A percentile compares a stretch with the other conserved stretches of the same genome.
Conservation (phyloP, 2,797 vertebrate genomes). For the Ficedula albicollis region DNA sequence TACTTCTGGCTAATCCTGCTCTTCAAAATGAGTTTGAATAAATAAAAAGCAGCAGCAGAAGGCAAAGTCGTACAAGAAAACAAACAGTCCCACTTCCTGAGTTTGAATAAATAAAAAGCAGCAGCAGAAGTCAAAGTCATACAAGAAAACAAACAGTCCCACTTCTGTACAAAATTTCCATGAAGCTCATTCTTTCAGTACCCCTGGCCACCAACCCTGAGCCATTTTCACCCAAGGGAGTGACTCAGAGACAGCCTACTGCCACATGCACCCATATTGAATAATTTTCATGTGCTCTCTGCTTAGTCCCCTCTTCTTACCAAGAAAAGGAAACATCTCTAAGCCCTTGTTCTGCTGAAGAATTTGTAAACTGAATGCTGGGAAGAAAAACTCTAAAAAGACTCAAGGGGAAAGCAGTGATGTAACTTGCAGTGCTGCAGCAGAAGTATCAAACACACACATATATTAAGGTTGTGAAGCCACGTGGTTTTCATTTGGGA, state of each 20-base stretch:
- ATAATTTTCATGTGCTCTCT: not conserved
- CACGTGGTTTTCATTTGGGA: slow-evolving; percentile 53
- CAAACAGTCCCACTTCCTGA: not conserved
- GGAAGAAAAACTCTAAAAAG: not conserved
- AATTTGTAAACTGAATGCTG: not conserved
- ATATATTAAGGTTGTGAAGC: not conserved
- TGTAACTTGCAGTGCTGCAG: not conserved
- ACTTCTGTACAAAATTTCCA: not conserved
- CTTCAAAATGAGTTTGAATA: not conserved
- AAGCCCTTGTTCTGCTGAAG: not conserved
- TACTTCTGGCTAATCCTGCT: not conserved
- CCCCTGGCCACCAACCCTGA: not conserved
- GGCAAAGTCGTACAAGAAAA: not conserved
- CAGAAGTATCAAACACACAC: not conserved
- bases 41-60: slow-evolving; percentile 10
- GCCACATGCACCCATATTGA: not conserved
- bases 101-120: not conserved
- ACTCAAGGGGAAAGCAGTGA: not conserved
- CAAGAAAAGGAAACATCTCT: not conserved
- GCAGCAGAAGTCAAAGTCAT: not conserved
- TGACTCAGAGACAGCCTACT: not conserved
- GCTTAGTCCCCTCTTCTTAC: not conserved
- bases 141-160: not conserved
- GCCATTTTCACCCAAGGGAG: not conserved
- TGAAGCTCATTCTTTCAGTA: not conserved